Conservation (phyloP, 2,113 vertebrate genomes). For the Connochaetes taurinus region DNA sequence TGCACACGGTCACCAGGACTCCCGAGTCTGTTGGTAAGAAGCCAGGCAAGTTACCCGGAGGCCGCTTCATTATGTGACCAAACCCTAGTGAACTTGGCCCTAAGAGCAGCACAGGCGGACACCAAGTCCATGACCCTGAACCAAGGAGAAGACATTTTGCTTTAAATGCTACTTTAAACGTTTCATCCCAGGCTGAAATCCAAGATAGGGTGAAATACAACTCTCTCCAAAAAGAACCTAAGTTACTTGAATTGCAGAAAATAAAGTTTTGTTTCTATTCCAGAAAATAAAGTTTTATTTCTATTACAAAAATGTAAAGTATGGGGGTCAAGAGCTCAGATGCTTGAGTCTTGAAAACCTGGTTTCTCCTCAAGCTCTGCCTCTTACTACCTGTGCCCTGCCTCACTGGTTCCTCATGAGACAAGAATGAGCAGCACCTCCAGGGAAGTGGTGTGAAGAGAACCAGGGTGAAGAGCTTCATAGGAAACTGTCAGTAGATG, state of each 20-base stretch:
- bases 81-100: not conserved
- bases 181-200: not conserved
- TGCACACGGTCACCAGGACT: not conserved
- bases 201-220: not conserved
- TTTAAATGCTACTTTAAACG: not conserved
- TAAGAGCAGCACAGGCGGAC: not conserved
- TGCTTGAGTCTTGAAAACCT: not conserved
- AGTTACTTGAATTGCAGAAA: not conserved
- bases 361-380: not conserved
- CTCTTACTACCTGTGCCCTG: not conserved
- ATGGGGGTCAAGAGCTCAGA: not conserved
- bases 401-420: not conserved
- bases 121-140: not conserved
- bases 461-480: not conserved
- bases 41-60: not conserved
- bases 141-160: not conserved
- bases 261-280: not conserved
- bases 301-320: not conserved
- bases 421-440: not conserved
- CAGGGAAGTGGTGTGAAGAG: not conserved
- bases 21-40: not conserved
- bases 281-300: not conserved
- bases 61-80: not conserved
- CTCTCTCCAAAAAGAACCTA: not conserved
- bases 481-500: not conserved